Conservation (phyloP, 1,140 invertebrate genomes). For the Doryteuthis pealeii region DNA sequence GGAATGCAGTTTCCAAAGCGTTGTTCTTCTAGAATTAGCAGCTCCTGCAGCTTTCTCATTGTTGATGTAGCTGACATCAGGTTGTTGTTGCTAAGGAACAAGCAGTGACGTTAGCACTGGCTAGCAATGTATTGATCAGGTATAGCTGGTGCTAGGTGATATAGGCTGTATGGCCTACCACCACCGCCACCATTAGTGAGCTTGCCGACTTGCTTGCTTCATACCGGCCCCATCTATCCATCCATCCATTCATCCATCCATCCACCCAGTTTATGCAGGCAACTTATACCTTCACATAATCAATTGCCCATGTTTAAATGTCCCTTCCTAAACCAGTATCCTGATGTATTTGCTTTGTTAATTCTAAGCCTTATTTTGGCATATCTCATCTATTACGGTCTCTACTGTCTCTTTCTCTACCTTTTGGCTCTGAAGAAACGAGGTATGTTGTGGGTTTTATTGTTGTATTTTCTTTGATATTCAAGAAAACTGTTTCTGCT, state of each 20-base stretch:
- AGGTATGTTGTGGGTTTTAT: constrained; percentile 15
- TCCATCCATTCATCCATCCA: too few relatives aligned
- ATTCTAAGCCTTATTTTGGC: constrained; percentile 37
- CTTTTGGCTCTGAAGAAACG: constrained; percentile 27
- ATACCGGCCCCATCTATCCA: too few relatives aligned
- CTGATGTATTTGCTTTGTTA: constrained; percentile 47
- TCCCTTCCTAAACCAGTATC: constrained; percentile 54
- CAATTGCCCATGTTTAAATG: constrained; percentile 44
- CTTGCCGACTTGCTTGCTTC: too few relatives aligned
- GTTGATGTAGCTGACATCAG: too few relatives aligned
- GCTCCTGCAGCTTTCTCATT: too few relatives aligned
- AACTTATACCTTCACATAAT: background rate
- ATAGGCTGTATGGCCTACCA: background rate
- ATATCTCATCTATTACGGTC: constrained; percentile 43
- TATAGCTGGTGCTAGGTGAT: background rate
- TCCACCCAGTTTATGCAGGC: too few relatives aligned
- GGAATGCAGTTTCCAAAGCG: too few relatives aligned
- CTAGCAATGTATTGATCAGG: background rate
- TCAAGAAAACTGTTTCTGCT: background rate
- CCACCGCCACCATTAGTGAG: background rate
- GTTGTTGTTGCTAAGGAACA: constrained; percentile 1
- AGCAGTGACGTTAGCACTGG: background rate
- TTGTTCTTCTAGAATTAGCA: too few relatives aligned
- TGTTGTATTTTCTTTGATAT: background rate
- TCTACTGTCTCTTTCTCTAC: constrained; percentile 48